A percentile compares a stretch with the other conserved stretches of the same genome.
These are phyloP conservation scores for Phaenicophaeus curvirostris DNA, from an alignment of 2,797 vertebrate species.

Conservation along the genomic window DNA sequence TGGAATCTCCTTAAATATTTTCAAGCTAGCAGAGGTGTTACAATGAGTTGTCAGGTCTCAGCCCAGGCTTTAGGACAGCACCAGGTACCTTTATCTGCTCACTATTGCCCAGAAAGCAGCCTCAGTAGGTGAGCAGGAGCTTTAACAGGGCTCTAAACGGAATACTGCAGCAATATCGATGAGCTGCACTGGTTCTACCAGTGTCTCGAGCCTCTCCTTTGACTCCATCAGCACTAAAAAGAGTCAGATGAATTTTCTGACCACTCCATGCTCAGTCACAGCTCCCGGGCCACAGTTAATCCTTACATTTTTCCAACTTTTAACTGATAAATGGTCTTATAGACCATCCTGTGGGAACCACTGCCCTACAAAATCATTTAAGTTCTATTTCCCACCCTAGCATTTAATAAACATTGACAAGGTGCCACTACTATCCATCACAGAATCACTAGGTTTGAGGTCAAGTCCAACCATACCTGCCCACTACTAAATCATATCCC, in stretches of 20 bases:
- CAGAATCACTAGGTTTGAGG: no score
- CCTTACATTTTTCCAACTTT: neutral
- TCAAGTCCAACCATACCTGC: no score
- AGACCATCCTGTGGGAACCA: neutral
- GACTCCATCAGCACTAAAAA: neutral
- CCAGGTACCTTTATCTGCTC: no score
- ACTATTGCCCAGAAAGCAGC: neutral
- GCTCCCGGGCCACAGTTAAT: neutral
- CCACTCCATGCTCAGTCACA: fast-evolving
- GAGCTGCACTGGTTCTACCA: neutral
- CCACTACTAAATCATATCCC: no score
- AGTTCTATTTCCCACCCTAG: neutral
- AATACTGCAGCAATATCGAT: neutral
- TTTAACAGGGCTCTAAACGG: neutral
- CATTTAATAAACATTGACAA: neutral
- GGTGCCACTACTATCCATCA: neutral
- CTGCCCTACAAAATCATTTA: neutral
- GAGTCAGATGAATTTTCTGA: neutral
- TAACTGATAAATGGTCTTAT: neutral
- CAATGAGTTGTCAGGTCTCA: neutral
- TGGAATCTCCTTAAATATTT: neutral
- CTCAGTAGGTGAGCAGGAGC: neutral
- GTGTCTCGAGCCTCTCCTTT: neutral
- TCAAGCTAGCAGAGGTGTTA: neutral
- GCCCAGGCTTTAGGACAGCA: neutral